Conservation (phyloP, 2,797 vertebrate species). For the Sebastes steindachneri region DNA sequence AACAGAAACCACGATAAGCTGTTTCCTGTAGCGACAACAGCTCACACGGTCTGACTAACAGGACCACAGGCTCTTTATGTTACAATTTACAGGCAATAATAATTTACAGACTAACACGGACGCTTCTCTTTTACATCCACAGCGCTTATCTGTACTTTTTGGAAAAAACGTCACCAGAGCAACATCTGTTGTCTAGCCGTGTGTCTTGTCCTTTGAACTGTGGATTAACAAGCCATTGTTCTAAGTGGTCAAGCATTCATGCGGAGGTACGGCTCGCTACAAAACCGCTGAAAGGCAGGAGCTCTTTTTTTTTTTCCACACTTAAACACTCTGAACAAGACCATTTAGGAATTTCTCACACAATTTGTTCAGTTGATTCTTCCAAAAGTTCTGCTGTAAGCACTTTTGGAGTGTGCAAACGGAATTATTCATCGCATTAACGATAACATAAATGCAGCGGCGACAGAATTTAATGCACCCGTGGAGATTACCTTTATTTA, state of each 20-base stretch:
- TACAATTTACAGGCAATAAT: constrained; percentile 72
- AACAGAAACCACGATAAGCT: constrained; percentile 82
- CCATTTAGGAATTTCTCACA: constrained; percentile 74
- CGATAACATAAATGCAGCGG: constrained; percentile 78
- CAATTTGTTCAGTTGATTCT: constrained; percentile 77
- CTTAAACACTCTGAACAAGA: constrained; percentile 66
- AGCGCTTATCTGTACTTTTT: constrained; percentile 55
- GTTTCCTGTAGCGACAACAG: constrained; percentile 62
- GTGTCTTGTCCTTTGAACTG: constrained; percentile 30
- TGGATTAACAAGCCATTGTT: constrained; percentile 61
- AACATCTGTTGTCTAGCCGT: constrained; percentile 39
- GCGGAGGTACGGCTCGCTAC: constrained; percentile 22
- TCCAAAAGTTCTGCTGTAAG: constrained; percentile 78
- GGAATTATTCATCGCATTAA: constrained; percentile 82
- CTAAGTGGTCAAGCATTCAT: constrained; percentile 53
- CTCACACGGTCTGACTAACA: constrained; percentile 47
- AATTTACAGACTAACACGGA: constrained; percentile 69
- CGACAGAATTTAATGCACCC: constrained; percentile 78
- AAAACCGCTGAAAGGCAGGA: constrained; percentile 31
- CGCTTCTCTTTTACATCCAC: constrained; percentile 47
- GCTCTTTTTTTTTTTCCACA: constrained; percentile 23
- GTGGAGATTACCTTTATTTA: constrained; percentile 81
- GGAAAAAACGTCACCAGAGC: constrained; percentile 21
- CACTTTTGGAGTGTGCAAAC: constrained; percentile 76
- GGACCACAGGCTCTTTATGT: constrained; percentile 53